Conservation (phyloP, 2,888 invertebrate species). For the Phoenoteleia sp. region DNA sequence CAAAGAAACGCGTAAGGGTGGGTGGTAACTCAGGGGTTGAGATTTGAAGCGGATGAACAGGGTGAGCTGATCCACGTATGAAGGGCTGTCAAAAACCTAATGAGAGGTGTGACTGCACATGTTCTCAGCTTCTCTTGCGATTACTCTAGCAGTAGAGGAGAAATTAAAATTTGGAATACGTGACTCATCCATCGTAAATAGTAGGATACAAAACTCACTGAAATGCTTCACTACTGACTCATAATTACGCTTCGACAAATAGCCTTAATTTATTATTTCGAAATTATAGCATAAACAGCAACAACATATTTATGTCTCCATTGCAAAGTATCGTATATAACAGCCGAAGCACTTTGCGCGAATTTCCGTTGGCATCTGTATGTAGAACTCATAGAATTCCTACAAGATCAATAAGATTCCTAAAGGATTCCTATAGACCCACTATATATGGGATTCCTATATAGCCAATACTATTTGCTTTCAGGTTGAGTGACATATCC, state of each 20-base stretch:
- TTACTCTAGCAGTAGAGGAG: constrained; percentile 80
- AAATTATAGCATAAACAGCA: neutral
- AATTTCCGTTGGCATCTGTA: constrained; percentile 32
- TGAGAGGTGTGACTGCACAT: constrained; percentile 87
- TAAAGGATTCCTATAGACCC: constrained; percentile 55
- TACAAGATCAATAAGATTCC: constrained; percentile 50
- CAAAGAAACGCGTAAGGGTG: constrained; percentile 81
- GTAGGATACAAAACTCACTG: neutral
- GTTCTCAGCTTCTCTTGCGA: constrained; percentile 82
- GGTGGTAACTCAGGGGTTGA: constrained; percentile 71
- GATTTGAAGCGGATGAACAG: constrained; percentile 82
- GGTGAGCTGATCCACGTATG: constrained; percentile 85
- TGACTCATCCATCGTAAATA: constrained; percentile 77
- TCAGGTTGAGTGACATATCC: constrained; percentile 24
- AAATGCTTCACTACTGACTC: neutral
- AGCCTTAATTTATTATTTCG: too few relatives aligned
- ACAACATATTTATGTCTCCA: neutral
- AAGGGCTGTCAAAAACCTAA: constrained; percentile 87
- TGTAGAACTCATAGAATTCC: constrained; percentile 40
- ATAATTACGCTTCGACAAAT: too few relatives aligned
- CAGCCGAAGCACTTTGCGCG: constrained; percentile 1
- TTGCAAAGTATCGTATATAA: neutral
- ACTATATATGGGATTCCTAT: constrained; percentile 45
- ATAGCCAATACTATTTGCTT: constrained; percentile 41
- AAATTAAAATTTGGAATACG: constrained; percentile 81